Base-by-base conservation (phyloP, 2,797 vertebrate genomes). In the Phoxinus dragarum region DNA sequence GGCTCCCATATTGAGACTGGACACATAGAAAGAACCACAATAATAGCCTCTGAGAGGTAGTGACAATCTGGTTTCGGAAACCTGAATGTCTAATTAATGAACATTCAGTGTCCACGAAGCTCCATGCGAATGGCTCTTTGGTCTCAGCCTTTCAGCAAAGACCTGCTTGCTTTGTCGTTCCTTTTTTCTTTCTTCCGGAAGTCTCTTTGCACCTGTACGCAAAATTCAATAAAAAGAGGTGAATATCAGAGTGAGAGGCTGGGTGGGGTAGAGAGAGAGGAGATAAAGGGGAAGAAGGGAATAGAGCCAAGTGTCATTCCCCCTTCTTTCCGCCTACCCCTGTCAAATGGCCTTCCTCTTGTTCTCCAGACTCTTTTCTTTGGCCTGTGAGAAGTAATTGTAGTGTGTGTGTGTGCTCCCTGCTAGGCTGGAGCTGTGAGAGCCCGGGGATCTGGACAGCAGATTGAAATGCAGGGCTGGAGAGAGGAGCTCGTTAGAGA, bases 401-500 rank as follows among this genome's bases (percentile, higher is more conserved):
- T 69, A 90, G 9, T 86, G 88, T 91, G 91, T 88, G 90, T 88
- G 89, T 86, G 88, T 82, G 90, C 87, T 89, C 88, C 88, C 88
- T 83, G 88, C 88, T 88, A 88, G 84, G 88, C 84, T 9, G 12
- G 82, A 86, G 82, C 84, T 88, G 92, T 92, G 86, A 91, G 91
- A 89, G 90, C 91, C 89, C 87, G 89, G 84, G 93, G 92, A 93
- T 95, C 93, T 93, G 93, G 93, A 91, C 90, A 90, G 93, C 92
- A 94, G 94, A 94, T 95, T 95, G 93, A 95, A 90, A 89, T 88
- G 85, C 86, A 86, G 86, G 86, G 87, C 69, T 88, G 76, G 52
- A 76, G 86, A 88, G 93, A 94, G 93, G 94, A 94, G 92, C 94
- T 94, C 92, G 93, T 95, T 95, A 94, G 92, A 92, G 92, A 90